Conservation (phyloP, 2,113 vertebrate species). For the Melanocharis versteri region DNA sequence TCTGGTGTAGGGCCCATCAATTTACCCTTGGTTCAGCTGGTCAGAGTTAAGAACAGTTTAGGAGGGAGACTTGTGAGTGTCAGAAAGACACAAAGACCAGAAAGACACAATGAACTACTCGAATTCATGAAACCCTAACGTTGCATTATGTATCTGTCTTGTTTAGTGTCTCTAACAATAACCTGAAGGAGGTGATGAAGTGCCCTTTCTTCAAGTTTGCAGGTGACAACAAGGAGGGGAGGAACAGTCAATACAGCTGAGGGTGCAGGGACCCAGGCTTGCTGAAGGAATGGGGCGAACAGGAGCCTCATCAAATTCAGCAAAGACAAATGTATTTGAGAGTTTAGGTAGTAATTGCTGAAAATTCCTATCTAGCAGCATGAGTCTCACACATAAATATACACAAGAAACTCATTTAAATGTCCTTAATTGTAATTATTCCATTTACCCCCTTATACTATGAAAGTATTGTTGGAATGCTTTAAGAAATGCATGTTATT, state of each 20-base stretch:
- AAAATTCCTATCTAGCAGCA: background rate
- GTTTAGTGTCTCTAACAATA: background rate
- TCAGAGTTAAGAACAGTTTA: background rate
- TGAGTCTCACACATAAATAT: background rate
- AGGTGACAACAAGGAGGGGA: background rate
- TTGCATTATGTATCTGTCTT: background rate
- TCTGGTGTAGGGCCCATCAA: background rate
- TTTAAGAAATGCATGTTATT: background rate
- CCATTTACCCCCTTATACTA: background rate
- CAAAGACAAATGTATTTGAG: background rate
- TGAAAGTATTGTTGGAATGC: background rate
- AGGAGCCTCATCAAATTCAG: background rate
- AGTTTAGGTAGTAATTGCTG: background rate
- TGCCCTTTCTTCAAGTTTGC: background rate
- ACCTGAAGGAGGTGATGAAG: background rate
- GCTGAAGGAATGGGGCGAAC: background rate
- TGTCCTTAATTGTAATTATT: background rate
- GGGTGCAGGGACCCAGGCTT: background rate
- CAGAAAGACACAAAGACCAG: too few species aligned
- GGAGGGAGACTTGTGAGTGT: background rate
- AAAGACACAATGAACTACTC: background rate
- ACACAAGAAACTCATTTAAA: constrained; percentile 1
- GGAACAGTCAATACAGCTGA: background rate
- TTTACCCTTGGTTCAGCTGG: background rate
- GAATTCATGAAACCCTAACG: background rate